Evolutionary conservation across 2,797 vertebrate species (phyloP), one percentile per base, ranked within the genome.

Genomic region (Acanthurus lineatus): DNA sequence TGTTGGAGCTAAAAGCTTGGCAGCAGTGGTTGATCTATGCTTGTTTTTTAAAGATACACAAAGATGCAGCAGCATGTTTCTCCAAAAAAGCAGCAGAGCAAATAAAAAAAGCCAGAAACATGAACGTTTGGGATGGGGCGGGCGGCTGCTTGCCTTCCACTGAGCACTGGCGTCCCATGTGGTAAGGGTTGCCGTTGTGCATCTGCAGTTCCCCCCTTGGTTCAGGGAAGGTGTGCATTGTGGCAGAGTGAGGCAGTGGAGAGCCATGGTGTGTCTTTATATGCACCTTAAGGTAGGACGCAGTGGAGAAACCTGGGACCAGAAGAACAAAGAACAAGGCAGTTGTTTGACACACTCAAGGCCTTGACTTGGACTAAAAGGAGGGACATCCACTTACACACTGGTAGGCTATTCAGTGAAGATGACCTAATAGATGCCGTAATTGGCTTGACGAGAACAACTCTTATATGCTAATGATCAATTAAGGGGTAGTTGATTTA

Each of bases 251-350:
- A 86, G 94, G 92, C 82, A 95, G 91, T 83, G 93, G 95, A 95
- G 97, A 96, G 96, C 97, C 97, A 93, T 99, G 98, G 96, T 99
- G 98, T 94, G 97, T 98, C 98, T 99, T 99, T 97, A 99, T 97
- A 95, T 99, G 98, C 97, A 99, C 98, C 97, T 99, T 99, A 98
- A 99, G 98, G 97, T 99, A 99, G 96, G 98, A 99, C 90, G 98
- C 97, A 95, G 98, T 99, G 95, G 98, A 99, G 97, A 99, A 99
- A 98, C 98, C 98, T 99, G 95, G 89, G 93, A 93, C 95, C 95
- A 93, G 89, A 94, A 92, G 92, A 92, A 94, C 88, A 94, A 86
- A 94, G 87, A 89, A 94, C 87, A 94, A 83, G 89, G 91, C 88
- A 93, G 82, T 89, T 76, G 82, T 89, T 91, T 79, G 77, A 88